These are phyloP conservation scores for Labeo rohita DNA, from an alignment of 2,113 vertebrate genomes.

Conservation along the genomic window DNA sequence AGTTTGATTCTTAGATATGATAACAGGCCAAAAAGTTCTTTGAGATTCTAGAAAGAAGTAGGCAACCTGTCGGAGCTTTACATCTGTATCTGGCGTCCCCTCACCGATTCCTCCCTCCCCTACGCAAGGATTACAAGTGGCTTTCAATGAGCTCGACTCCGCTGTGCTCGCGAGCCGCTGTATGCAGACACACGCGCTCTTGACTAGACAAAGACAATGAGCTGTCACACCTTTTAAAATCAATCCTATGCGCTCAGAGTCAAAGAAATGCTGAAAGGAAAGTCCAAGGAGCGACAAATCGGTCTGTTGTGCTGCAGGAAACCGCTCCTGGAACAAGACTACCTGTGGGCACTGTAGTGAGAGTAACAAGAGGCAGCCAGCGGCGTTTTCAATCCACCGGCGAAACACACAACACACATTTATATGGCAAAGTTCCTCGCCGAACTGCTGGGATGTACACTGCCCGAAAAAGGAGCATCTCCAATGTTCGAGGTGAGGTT, in stretches of 20 bases:
- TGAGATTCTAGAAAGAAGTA: background rate
- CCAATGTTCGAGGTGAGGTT: slow-evolving; percentile 78
- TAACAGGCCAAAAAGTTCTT: background rate
- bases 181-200: background rate
- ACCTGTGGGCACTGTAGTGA: slow-evolving; percentile 30
- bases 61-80: slow-evolving; percentile 13
- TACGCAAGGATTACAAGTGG: slow-evolving; percentile 11
- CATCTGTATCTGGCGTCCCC: background rate
- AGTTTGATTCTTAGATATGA: background rate
- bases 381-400: slow-evolving; percentile 10
- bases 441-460: slow-evolving; percentile 81
- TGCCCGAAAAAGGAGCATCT: slow-evolving; percentile 77
- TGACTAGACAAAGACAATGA: slow-evolving; percentile 38
- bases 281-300: slow-evolving; percentile 13
- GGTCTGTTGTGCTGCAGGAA: slow-evolving; percentile 10
- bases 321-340: slow-evolving; percentile 13
- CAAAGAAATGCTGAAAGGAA: slow-evolving; percentile 16
- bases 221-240: slow-evolving; percentile 8
- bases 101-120: background rate
- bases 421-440: slow-evolving; percentile 87
- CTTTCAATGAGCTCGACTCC: slow-evolving; percentile 3
- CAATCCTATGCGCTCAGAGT: background rate
- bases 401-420: slow-evolving; percentile 40
- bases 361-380: background rate
- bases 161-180: background rate